phyloP scores from a whole-genome alignment of 53 echinoderm and acorn worm species.

The Arbacia lixula region DNA sequence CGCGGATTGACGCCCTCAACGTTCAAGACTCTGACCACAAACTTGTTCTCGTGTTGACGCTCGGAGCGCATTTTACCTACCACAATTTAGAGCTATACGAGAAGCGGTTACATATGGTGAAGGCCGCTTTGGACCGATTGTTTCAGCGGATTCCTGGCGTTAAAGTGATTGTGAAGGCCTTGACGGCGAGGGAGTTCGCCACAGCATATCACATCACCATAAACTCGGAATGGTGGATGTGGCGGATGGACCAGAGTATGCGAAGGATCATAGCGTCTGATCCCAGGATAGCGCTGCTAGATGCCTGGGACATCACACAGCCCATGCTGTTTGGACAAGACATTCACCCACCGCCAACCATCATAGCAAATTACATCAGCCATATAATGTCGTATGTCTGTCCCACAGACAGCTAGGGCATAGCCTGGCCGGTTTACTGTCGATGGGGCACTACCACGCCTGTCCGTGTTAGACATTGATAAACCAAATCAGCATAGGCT shows the following conservation, averaged over 20 bases:
- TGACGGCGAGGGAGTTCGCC: slow-evolving; percentile 19
- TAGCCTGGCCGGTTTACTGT: too few species aligned
- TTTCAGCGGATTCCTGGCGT: slow-evolving; percentile 23
- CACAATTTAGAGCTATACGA: slow-evolving; percentile 40
- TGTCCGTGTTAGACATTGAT: too few species aligned
- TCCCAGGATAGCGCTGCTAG: slow-evolving; percentile 21
- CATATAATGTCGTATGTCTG: slow-evolving; percentile 29
- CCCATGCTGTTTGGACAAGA: slow-evolving; percentile 24
- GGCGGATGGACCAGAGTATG: slow-evolving; percentile 26
- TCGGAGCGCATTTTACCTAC: slow-evolving; percentile 45
- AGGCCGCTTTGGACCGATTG: slow-evolving; percentile 15
- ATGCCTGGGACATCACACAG: slow-evolving; percentile 40
- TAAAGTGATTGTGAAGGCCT: slow-evolving; percentile 20
- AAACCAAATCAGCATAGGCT: too few species aligned
- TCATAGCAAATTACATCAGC: slow-evolving; percentile 43
- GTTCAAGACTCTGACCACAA: neutral
- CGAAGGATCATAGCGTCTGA: slow-evolving; percentile 13
- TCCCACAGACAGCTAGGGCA: slow-evolving; percentile 1
- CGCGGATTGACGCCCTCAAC: slow-evolving; percentile 2
- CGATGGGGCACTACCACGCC: too few species aligned
- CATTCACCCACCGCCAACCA: slow-evolving; percentile 17
- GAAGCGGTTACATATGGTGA: slow-evolving; percentile 4
- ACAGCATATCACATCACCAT: slow-evolving; percentile 2
- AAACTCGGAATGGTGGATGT: slow-evolving; percentile 55
- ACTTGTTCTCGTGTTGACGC: slow-evolving; percentile 8